Percentiles rank a stretch among this genome's conserved stretches.
Evolutionary conservation across 2,797 vertebrate genomes (phyloP).

Genomic region (Peromyscus attwateri): DNA sequence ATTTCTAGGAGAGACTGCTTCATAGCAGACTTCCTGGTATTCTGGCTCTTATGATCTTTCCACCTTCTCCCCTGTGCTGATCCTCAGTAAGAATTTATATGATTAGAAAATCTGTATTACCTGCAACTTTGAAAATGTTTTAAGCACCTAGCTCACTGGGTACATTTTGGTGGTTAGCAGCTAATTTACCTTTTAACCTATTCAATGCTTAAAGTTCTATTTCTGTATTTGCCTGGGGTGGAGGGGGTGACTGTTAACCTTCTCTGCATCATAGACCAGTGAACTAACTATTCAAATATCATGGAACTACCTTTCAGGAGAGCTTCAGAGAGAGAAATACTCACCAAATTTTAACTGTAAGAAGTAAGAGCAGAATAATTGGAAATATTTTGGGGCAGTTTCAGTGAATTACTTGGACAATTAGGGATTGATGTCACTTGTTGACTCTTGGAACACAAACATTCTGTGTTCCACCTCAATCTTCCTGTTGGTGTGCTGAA

Average conservation of each 20-base stretch:
- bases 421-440: background rate
- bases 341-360: background rate
- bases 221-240: background rate
- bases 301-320: background rate
- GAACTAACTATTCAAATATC: background rate
- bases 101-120: background rate
- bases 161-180: background rate
- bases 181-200: background rate
- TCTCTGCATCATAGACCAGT: background rate
- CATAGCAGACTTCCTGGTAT: background rate
- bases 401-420: slow-evolving; percentile 1
- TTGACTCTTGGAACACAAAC: slow-evolving; percentile 9
- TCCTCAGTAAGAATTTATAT: background rate
- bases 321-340: background rate
- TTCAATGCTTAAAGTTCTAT: background rate
- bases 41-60: background rate
- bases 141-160: background rate
- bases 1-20: background rate
- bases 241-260: background rate
- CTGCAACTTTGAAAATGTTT: slow-evolving; percentile 9
- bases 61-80: background rate
- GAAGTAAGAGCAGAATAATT: background rate
- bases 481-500: background rate
- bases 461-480: background rate
- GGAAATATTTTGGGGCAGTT: background rate